These are phyloP conservation scores for Diadumene lineata DNA, from an alignment of 92 coral and sea anemone genomes.

Conservation along the genomic window DNA sequence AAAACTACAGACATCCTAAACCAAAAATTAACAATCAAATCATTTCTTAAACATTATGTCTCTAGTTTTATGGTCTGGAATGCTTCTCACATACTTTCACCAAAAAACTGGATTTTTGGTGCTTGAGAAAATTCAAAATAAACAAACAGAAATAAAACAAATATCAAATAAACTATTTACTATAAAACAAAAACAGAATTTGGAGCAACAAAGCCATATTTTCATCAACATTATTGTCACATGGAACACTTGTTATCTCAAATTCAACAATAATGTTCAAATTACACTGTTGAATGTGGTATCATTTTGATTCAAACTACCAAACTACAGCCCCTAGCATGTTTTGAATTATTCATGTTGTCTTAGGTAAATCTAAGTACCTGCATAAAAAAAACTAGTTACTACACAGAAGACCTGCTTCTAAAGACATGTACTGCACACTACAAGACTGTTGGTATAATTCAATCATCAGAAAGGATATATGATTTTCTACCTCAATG, in stretches of 20 bases:
- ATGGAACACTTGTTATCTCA: too few species aligned
- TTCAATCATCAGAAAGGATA: too few species aligned
- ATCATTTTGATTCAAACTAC: constrained; percentile 1
- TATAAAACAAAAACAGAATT: neutral
- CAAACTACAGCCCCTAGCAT: neutral
- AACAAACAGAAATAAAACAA: neutral
- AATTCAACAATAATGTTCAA: too few species aligned
- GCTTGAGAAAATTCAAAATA: neutral
- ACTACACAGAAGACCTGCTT: constrained; percentile 22
- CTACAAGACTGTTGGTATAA: neutral
- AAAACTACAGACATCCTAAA: neutral
- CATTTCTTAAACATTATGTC: neutral
- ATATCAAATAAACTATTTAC: too few species aligned
- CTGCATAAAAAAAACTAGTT: constrained; percentile 7
- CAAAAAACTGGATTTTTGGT: neutral
- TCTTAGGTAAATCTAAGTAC: constrained; percentile 11
- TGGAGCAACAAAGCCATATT: too few species aligned
- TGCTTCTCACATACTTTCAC: too few species aligned
- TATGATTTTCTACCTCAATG: neutral
- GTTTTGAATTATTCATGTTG: constrained; percentile 9
- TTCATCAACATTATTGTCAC: too few species aligned
- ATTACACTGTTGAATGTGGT: too few species aligned
- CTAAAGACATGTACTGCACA: constrained; percentile 1
- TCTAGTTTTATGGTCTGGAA: too few species aligned
- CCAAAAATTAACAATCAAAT: neutral